Base-by-base conservation (phyloP, 64 coral and sea anemone genomes). In the Hydrozoanthus tunicans region DNA sequence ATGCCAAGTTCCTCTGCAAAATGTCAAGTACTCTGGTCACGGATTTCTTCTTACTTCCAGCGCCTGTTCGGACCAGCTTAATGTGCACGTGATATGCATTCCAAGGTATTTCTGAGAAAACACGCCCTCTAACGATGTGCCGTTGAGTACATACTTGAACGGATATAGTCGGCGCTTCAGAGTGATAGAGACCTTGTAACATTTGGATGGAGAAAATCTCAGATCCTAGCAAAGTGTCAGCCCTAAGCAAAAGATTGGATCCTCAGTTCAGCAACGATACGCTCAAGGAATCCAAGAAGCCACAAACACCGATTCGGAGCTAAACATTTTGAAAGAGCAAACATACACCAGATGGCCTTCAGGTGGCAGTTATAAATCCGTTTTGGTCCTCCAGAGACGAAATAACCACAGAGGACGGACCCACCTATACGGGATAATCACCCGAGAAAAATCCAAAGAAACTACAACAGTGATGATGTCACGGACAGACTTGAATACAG, bases 391-490 rank as follows among this genome's bases (percentile, higher is more conserved):
- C 32, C 32, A 43, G 32, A 43, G 32, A 43, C 32, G 32, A 43
- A 43, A 43, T 43, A 43, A 43, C 32, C 32, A 43, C 32, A 43
- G 32, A 43, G 32, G 32, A 1, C 0, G 32, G 32, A 43, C 0
- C 2, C 32, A 78, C n/a, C 70, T 0, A 43, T 43, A 43, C 75
- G 89, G 61, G 93, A 95, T 13, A 91, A 80, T 55, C 74, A 89
- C 17, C 82, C 84, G 13, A 82, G 91, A 5, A 90, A 81, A 43
- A 81, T 95, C 7, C 77, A 54, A 75, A 80, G 90, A 81, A 74
- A 81, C 76, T 24, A 52, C 3, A 14, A n/a, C 63, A 92, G 63
- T 51, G 79, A 95, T 53, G 94, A 85, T n/a, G 66, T 96, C 54
- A 83, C 56, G 2, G 32, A 43, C 32, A 92, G 94, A 17, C 73